Percentiles rank a stretch among this genome's conserved stretches.
phyloP scores from a whole-genome alignment of 2,113 vertebrate genomes.

The Rhodinocichla rosea region DNA sequence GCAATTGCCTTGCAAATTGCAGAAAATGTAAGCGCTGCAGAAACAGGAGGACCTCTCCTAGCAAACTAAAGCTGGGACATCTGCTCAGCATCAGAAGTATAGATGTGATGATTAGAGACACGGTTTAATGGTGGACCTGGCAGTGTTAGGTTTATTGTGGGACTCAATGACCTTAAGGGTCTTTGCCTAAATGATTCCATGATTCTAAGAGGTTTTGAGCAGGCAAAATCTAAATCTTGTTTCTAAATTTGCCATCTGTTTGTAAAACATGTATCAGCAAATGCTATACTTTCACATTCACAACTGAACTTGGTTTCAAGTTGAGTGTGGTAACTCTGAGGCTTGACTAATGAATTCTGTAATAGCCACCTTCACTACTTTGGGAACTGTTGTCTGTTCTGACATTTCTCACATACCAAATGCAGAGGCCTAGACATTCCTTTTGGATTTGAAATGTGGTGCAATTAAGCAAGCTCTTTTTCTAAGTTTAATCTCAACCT shows the following conservation, averaged over 20 bases:
- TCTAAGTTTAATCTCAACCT: background rate
- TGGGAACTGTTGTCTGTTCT: background rate
- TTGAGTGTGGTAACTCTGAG: background rate
- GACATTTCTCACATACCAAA: slow-evolving; percentile 29
- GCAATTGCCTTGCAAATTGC: background rate
- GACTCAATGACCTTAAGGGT: background rate
- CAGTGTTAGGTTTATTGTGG: background rate
- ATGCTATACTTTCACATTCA: background rate
- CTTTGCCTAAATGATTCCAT: background rate
- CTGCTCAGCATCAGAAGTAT: background rate
- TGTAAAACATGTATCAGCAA: background rate
- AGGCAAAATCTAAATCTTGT: background rate
- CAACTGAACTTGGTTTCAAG: background rate
- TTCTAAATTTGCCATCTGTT: background rate
- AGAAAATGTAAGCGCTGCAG: background rate
- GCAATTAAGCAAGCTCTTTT: background rate
- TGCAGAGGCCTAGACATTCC: background rate
- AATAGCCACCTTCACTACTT: background rate
- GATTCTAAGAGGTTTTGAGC: background rate
- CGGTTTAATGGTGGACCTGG: background rate
- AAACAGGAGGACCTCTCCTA: background rate
- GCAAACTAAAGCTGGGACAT: background rate
- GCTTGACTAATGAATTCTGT: slow-evolving; percentile 29
- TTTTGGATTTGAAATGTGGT: background rate
- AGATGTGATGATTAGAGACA: background rate